Evolutionary conservation across 2,797 vertebrate genomes (phyloP).

Genomic region (Myiothlypis coronata): DNA sequence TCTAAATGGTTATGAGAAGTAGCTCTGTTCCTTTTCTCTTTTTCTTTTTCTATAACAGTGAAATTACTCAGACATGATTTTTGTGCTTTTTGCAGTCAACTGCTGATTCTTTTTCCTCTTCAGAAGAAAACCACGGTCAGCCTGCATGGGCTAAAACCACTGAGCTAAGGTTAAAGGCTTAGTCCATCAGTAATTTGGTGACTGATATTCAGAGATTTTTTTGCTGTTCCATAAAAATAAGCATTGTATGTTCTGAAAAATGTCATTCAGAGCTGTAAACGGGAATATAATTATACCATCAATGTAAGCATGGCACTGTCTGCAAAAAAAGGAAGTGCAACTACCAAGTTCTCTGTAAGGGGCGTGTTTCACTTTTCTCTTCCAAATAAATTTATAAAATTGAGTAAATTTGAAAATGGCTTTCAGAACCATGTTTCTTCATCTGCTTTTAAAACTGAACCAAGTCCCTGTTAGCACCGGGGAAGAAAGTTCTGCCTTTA

Average conservation of each 20-base stretch:
- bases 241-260: neutral
- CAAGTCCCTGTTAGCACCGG: neutral
- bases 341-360: neutral
- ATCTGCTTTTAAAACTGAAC: neutral
- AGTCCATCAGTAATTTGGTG: neutral
- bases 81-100: neutral
- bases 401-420: neutral
- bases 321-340: slow-evolving; percentile 1
- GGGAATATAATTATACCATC: neutral
- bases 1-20: neutral
- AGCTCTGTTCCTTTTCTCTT: neutral
- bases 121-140: neutral
- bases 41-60: neutral
- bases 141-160: neutral
- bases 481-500: neutral
- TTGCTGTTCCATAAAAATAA: neutral
- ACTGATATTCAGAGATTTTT: neutral
- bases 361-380: slow-evolving; percentile 21
- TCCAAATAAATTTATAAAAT: neutral
- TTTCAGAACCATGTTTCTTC: neutral
- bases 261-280: neutral
- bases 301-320: neutral
- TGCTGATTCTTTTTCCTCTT: neutral
- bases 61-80: neutral
- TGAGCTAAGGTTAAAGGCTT: neutral